These are phyloP conservation scores for Arion vulgaris DNA, from an alignment of 1,140 invertebrate genomes.

Conservation along the genomic window DNA sequence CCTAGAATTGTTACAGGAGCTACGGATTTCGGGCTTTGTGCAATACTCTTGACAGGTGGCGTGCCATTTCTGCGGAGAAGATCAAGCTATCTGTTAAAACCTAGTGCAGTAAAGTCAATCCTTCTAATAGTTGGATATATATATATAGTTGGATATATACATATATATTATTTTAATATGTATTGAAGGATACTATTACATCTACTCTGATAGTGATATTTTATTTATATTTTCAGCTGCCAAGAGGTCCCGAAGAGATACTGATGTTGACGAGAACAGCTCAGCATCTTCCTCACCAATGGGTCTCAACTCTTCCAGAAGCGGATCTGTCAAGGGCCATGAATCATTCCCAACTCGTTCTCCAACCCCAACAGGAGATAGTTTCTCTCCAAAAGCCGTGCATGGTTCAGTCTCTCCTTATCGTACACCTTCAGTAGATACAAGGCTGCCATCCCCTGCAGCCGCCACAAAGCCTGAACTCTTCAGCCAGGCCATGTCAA, in stretches of 20 bases:
- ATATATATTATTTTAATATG: too few species aligned
- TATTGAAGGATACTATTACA: too few species aligned
- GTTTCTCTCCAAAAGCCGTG: conserved; percentile 14
- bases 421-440: conserved; percentile 26
- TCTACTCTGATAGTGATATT: not conserved
- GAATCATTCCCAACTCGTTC: not conserved
- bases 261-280: conserved; percentile 11
- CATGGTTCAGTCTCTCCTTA: conserved; percentile 27
- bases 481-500: not conserved
- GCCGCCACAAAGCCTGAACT: conserved; percentile 19
- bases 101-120: too few species aligned
- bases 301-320: conserved; percentile 1
- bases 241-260: conserved; percentile 43
- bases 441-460: conserved; percentile 8
- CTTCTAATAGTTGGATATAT: too few species aligned
- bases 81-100: too few species aligned
- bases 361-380: not conserved
- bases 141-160: too few species aligned
- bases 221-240: conserved; percentile 39
- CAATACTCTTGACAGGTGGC: too few species aligned
- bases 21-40: too few species aligned
- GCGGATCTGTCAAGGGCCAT: conserved; percentile 10
- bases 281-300: conserved; percentile 8
- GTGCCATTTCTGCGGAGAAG: too few species aligned
- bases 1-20: too few species aligned